Percentiles rank a stretch among this genome's conserved stretches.
phyloP scores from a whole-genome alignment of 2,797 vertebrate genomes.

The Ceryle rudis region DNA sequence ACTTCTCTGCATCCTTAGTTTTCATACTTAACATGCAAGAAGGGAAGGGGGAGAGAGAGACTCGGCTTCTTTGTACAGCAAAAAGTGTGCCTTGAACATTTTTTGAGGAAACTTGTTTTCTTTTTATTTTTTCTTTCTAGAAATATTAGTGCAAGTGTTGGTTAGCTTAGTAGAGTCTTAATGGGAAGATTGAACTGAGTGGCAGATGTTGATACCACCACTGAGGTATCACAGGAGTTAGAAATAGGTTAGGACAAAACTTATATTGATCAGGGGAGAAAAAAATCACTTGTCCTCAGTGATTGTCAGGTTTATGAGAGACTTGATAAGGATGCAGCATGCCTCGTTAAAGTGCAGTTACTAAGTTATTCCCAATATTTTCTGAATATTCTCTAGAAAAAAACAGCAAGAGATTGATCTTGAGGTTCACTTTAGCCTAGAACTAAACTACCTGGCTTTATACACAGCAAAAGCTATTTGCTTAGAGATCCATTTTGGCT shows the following conservation, averaged over 20 bases:
- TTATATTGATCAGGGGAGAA: neutral
- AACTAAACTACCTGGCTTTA: neutral
- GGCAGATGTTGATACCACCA: neutral
- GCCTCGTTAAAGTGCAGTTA: neutral
- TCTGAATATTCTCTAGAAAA: neutral
- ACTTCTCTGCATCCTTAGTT: neutral
- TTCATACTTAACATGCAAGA: neutral
- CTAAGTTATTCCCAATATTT: neutral
- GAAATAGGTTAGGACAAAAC: neutral
- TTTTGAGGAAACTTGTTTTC: neutral
- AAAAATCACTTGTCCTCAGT: neutral
- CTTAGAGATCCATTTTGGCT: constrained; percentile 10
- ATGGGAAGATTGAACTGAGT: neutral
- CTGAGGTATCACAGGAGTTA: neutral
- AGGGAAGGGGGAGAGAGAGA: neutral
- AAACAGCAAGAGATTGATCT: neutral
- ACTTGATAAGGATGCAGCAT: neutral
- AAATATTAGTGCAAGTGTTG: neutral
- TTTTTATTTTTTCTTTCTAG: neutral
- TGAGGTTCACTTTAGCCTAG: neutral
- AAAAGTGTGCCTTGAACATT: neutral
- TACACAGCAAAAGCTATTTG: neutral
- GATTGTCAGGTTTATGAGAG: neutral
- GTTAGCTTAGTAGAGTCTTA: neutral
- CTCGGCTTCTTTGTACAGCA: neutral